These are phyloP conservation scores for Protosalanx chinensis DNA, from an alignment of 2,797 vertebrate species.

Conservation along the genomic window DNA sequence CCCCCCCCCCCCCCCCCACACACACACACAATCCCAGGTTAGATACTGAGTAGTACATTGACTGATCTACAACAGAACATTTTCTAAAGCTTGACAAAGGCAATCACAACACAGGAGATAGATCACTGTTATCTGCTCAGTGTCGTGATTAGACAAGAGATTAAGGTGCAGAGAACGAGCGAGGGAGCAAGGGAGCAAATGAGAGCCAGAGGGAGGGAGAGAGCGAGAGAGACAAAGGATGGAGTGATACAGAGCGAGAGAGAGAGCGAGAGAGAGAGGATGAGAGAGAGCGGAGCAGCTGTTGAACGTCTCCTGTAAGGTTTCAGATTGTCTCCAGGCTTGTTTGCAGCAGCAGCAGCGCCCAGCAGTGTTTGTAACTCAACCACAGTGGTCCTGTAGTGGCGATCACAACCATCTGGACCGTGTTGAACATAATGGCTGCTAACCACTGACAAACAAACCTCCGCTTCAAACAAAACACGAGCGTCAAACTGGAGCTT, in stretches of 20 bases:
- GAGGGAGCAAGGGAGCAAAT: not conserved
- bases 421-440: not conserved
- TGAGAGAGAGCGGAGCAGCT: not conserved
- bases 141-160: slow-evolving; percentile 29
- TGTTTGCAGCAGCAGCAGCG: too few species aligned
- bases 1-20: not conserved
- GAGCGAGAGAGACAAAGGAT: too few species aligned
- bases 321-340: not conserved
- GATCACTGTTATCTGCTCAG: not conserved
- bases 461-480: not conserved
- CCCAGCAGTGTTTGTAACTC: not conserved
- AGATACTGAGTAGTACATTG: too few species aligned
- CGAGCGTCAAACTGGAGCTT: too few species aligned
- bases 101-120: not conserved
- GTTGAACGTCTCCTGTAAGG: not conserved
- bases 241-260: too few species aligned
- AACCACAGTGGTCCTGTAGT: not conserved
- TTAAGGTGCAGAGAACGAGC: slow-evolving; percentile 29
- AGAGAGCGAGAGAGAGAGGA: not conserved
- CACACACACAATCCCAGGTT: too few species aligned
- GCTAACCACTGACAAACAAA: not conserved
- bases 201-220: not conserved
- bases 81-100: too few species aligned
- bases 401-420: not conserved
- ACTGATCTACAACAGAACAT: too few species aligned